Percentiles rank a stretch among this genome's conserved stretches.
Conservation (phyloP, 35 echinoderm and acorn worm species). For the Amphiura filiformis region DNA sequence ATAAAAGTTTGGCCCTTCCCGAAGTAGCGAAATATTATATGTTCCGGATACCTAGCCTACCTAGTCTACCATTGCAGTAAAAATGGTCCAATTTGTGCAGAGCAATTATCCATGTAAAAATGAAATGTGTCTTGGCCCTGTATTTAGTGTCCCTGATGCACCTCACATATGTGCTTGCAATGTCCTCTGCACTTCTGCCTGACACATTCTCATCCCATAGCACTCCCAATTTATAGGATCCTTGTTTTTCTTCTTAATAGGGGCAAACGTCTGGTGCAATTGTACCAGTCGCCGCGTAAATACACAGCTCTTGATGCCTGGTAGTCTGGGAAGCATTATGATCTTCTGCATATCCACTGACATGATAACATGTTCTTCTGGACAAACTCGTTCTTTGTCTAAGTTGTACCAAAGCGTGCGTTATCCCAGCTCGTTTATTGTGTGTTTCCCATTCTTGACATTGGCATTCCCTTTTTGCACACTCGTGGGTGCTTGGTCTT, state of each 20-base stretch:
- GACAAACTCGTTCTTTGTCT: too few relatives aligned
- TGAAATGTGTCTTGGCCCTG: not conserved
- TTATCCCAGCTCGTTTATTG: too few relatives aligned
- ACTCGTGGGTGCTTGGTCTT: too few relatives aligned
- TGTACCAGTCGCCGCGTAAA: constrained; percentile 29
- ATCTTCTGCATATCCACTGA: constrained; percentile 29
- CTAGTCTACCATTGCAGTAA: not conserved
- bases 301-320: constrained; percentile 14
- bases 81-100: not conserved
- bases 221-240: not conserved
- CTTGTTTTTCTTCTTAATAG: not conserved
- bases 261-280: constrained; percentile 27
- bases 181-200: constrained; percentile 27
- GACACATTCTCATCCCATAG: constrained; percentile 5
- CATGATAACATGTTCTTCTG: not conserved
- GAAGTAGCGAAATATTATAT: not conserved
- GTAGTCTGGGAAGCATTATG: constrained; percentile 16
- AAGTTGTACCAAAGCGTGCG: too few relatives aligned
- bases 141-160: not conserved
- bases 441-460: too few relatives aligned
- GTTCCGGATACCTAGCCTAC: not conserved
- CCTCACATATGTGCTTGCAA: constrained; percentile 17
- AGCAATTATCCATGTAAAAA: not conserved
- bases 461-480: too few relatives aligned
- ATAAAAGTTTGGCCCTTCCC: not conserved